phyloP scores from a whole-genome alignment of 2,888 invertebrate genomes.

The Fragum sueziense region DNA sequence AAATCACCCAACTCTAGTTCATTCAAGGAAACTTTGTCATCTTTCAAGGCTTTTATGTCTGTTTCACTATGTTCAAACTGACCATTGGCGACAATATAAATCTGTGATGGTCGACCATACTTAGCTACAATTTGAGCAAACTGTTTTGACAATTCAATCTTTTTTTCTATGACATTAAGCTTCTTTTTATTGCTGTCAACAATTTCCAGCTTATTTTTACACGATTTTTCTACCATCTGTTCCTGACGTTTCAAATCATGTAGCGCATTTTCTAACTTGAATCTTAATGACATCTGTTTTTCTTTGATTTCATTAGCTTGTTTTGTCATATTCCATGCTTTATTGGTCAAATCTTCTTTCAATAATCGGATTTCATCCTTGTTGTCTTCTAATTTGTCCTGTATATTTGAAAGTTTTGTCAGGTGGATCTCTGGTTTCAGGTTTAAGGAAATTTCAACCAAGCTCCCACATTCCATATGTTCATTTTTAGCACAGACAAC shows the following conservation, averaged over 20 bases:
- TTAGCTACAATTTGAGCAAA: background rate
- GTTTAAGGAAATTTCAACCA: background rate
- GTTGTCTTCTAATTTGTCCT: background rate
- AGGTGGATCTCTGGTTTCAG: too few species aligned
- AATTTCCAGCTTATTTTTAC: background rate
- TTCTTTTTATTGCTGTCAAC: background rate
- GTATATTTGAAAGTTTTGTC: background rate
- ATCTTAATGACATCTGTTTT: background rate
- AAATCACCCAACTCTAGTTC: background rate
- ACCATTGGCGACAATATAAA: background rate
- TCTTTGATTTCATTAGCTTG: background rate
- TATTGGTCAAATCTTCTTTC: background rate
- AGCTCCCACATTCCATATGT: conserved; percentile 22
- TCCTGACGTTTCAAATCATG: background rate
- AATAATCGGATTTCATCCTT: background rate
- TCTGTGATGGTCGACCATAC: background rate
- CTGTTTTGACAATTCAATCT: background rate
- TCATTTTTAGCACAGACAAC: conserved; percentile 11
- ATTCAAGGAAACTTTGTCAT: too few species aligned
- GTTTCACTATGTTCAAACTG: background rate
- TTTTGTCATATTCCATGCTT: background rate
- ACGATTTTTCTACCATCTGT: background rate
- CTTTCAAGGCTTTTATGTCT: background rate
- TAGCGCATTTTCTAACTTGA: conserved; percentile 1
- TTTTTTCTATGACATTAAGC: background rate